phyloP scores from a whole-genome alignment of 2,797 vertebrate genomes.

The Tolypeutes matacus region DNA sequence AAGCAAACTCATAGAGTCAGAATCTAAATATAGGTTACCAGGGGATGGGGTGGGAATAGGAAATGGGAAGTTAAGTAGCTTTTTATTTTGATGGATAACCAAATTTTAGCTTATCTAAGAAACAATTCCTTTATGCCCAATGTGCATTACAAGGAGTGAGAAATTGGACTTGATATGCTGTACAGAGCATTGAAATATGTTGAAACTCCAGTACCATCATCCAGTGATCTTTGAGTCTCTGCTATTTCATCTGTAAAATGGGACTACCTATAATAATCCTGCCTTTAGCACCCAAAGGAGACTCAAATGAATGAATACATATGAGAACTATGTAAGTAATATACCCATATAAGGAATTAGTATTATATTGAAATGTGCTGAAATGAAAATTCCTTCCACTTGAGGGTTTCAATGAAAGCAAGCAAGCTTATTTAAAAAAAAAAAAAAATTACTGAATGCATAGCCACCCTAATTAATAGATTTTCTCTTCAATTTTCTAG shows the following conservation, averaged over 20 bases:
- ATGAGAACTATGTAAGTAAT: background rate
- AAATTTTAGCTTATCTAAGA: background rate
- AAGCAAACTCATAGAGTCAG: too few relatives aligned
- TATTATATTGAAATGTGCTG: background rate
- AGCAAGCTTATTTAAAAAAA: conserved; percentile 2
- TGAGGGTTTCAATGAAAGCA: conserved; percentile 6
- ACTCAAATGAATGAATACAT: background rate
- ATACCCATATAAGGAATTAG: background rate
- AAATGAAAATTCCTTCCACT: background rate
- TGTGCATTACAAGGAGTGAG: background rate
- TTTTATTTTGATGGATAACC: background rate
- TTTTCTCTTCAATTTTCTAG: background rate
- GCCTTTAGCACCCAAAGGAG: background rate
- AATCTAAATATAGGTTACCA: too few relatives aligned
- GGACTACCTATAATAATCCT: background rate
- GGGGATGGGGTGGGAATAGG: too few relatives aligned
- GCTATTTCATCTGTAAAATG: background rate
- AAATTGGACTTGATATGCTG: background rate
- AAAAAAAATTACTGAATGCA: background rate
- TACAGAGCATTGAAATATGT: background rate
- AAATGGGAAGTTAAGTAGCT: too few relatives aligned
- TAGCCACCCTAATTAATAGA: conserved; percentile 12
- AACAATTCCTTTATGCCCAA: conserved; percentile 2
- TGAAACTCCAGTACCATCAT: background rate
- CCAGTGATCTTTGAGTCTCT: background rate